phyloP scores from a whole-genome alignment of 2,113 vertebrate species.

The Leiothrix lutea region DNA sequence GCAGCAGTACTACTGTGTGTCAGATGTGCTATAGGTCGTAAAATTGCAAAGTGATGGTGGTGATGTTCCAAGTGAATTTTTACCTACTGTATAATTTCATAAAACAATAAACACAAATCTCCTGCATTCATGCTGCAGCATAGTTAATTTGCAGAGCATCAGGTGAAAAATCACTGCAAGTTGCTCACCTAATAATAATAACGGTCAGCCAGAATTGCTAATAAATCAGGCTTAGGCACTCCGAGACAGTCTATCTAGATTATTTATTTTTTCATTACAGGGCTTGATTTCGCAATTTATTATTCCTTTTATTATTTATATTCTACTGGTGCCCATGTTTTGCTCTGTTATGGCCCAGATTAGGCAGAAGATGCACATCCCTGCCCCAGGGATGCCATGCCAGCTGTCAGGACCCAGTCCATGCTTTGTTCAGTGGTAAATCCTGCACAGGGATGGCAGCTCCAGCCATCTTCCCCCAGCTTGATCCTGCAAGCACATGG shows the following conservation, averaged over 20 bases:
- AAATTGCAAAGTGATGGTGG: conserved; percentile 18
- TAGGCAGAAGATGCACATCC: background rate
- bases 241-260: conserved; percentile 23
- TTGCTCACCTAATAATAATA: conserved; percentile 47
- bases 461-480: background rate
- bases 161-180: conserved; percentile 50
- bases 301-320: conserved; percentile 43
- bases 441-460: background rate
- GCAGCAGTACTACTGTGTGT: background rate
- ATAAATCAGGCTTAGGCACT: conserved; percentile 44
- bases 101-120: conserved; percentile 63
- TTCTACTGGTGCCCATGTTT: background rate
- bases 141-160: conserved; percentile 47
- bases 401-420: background rate
- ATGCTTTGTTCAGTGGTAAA: background rate
- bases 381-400: background rate
- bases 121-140: background rate
- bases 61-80: conserved; percentile 44
- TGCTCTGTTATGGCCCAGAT: background rate
- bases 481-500: fast-evolving
- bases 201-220: conserved; percentile 15
- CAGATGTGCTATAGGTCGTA: conserved; percentile 8
- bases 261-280: conserved; percentile 66
- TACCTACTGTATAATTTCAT: conserved; percentile 48
- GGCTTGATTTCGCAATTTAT: conserved; percentile 45